Base-by-base conservation (phyloP, 2,888 invertebrate genomes). In the Nudaria mundana region DNA sequence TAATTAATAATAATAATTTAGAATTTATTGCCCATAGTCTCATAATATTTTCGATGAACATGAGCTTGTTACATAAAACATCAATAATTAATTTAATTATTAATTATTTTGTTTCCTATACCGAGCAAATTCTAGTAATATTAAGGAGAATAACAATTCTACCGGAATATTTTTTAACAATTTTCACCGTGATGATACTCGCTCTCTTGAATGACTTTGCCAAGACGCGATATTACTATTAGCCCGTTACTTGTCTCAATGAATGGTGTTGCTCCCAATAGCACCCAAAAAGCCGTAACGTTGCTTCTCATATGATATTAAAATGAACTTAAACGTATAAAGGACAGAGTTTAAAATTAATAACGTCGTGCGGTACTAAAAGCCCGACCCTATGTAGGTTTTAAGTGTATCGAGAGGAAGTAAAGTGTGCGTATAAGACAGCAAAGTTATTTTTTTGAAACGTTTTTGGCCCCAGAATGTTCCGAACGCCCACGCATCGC, bases 241-340 rank as follows among this genome's bases (percentile, higher is more conserved):
- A 81, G 79, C 74, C 85, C 85, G 85, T 85, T 85, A 85, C 78
- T 84, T 81, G 76, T 80, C 80, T 86, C 77, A 85, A 85, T 86
- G 85, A 84, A 84, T 83, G 81, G 79, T 78, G 71, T 72, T 75
- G 76, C 74, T 69, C 69, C 64, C 57, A 56, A 70, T 66, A 68
- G 67, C 66, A 63, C 66, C 73, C 66, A 72, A 77, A 76, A 76
- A 63, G 75, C 56, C 69, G 73, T 68, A 72, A 67, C 70, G 52
- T 63, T 64, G 58, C 49, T 45, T 46, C 33, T 52, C 34, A 23
- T 44, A 45, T 52, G 52, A 58, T 38, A 54, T 52, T 45, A 76
- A 71, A 63, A 50, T 71, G 52, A 56, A 57, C 68, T 66, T 54
- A 65, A 60, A 46, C 16, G 22, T 43, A 34, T 44, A 11, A 12